Evolutionary conservation across 2,797 vertebrate species (phyloP).

Genomic region (Macropus fuliginosus): DNA sequence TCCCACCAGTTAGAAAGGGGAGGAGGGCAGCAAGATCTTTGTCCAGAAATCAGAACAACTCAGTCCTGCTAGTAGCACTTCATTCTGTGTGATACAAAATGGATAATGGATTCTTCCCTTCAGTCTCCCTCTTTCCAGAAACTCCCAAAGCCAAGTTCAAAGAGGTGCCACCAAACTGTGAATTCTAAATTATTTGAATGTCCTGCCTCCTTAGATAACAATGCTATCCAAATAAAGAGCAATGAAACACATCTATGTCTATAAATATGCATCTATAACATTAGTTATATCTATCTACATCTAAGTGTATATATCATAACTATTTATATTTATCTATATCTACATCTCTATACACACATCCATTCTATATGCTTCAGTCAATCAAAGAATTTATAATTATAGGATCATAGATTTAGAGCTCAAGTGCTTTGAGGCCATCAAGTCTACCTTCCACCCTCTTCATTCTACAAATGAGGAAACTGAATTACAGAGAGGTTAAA

Average conservation of each 20-base stretch:
- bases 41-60: not conserved
- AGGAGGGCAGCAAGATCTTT: not conserved
- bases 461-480: not conserved
- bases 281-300: too few species aligned
- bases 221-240: not conserved
- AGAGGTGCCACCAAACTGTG: not conserved
- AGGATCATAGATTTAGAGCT: not conserved
- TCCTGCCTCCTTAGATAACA: not conserved
- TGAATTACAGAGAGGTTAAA: not conserved
- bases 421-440: not conserved
- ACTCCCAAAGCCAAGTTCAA: not conserved
- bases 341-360: not conserved
- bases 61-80: not conserved
- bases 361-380: not conserved
- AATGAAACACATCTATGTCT: not conserved
- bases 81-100: not conserved
- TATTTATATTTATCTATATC: too few species aligned
- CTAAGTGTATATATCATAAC: too few species aligned
- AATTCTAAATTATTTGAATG: not conserved
- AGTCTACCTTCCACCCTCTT: too few species aligned
- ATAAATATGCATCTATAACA: not conserved
- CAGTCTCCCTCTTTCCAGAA: not conserved
- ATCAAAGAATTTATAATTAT: not conserved
- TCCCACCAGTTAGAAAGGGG: not conserved
- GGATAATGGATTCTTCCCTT: not conserved